phyloP scores from a whole-genome alignment of 2,888 invertebrate species.

The Oegoconia quadripuncta region DNA sequence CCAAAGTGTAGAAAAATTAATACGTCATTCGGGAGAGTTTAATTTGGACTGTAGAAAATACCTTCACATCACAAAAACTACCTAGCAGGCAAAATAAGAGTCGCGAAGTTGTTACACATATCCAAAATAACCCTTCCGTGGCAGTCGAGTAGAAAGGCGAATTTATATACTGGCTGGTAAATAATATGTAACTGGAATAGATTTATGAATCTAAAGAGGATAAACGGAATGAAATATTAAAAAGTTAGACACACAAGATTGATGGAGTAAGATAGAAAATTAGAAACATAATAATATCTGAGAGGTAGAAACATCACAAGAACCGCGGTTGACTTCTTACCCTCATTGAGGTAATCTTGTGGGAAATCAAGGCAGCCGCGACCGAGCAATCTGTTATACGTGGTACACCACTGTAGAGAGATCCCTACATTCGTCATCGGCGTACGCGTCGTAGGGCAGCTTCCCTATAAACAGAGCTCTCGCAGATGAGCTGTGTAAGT shows the following conservation, averaged over 20 bases:
- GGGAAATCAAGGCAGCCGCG: conserved; percentile 63
- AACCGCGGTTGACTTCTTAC: conserved; percentile 53
- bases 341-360: conserved; percentile 63
- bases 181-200: no score
- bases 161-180: no score
- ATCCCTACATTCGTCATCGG: conserved; percentile 23
- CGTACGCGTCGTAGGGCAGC: not conserved
- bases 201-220: not conserved
- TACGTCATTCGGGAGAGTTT: no score
- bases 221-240: conserved; percentile 30
- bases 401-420: conserved; percentile 40
- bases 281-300: conserved; percentile 38
- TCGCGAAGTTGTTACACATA: no score
- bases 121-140: no score
- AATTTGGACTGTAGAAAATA: no score
- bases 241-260: conserved; percentile 29
- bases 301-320: conserved; percentile 36
- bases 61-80: no score
- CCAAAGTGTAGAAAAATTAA: no score
- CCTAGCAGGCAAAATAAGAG: no score
- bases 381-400: conserved; percentile 59
- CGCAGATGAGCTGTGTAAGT: no score
- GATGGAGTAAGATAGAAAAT: conserved; percentile 41
- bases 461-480: no score
- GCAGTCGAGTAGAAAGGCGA: no score